phyloP scores from a whole-genome alignment of 2,888 invertebrate genomes.

The Dryocosmus kuriphilus region DNA sequence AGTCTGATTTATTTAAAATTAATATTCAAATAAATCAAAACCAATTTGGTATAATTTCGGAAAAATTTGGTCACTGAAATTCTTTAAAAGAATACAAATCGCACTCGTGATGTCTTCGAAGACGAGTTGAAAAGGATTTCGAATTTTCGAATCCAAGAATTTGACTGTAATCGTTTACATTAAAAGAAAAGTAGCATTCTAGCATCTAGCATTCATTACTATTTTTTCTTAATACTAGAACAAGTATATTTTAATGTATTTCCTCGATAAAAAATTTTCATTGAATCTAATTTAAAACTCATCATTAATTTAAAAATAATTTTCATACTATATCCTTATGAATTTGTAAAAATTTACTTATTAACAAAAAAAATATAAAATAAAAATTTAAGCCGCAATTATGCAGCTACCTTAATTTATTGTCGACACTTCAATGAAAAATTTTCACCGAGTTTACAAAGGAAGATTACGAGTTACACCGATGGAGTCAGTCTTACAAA shows the following conservation, averaged over 20 bases:
- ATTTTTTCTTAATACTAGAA: neutral
- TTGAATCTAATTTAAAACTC: neutral
- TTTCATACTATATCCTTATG: neutral
- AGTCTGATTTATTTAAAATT: neutral
- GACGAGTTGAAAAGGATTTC: neutral
- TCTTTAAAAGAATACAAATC: neutral
- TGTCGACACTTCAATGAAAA: neutral
- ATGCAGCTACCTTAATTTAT: neutral
- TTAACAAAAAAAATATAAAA: neutral
- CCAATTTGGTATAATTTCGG: neutral
- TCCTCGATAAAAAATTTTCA: neutral
- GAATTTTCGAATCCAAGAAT: neutral
- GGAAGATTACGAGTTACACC: neutral
- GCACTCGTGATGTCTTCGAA: neutral
- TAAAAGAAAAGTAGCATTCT: neutral
- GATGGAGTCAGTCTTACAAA: constrained; percentile 22
- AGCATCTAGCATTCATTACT: constrained; percentile 6
- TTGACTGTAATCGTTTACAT: neutral
- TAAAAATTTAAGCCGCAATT: neutral
- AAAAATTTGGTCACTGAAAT: neutral
- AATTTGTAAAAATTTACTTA: neutral
- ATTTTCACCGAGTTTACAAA: constrained; percentile 20
- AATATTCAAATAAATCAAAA: neutral
- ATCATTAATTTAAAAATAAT: neutral
- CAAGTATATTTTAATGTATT: neutral